These are phyloP conservation scores for Tupiocoris notatus DNA, from an alignment of 2,888 invertebrate genomes.

Conservation along the genomic window DNA sequence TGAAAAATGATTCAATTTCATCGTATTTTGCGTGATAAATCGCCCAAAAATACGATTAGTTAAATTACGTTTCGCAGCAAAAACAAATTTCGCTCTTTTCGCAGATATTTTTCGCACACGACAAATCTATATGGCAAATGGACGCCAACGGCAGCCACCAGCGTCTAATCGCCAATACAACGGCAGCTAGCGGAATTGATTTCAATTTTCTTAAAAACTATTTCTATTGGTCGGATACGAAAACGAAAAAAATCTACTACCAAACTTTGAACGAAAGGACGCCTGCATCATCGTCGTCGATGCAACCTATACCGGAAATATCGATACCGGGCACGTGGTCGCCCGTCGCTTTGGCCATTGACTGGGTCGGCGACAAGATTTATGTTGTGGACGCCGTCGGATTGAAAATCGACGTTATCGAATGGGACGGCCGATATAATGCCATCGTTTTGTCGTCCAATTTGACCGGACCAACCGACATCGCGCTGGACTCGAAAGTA, in stretches of 20 bases:
- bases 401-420: constrained; percentile 92
- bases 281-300: constrained; percentile 56
- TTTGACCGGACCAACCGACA: constrained; percentile 83
- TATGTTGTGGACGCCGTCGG: constrained; percentile 92
- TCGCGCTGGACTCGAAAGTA: constrained; percentile 87
- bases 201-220: constrained; percentile 74
- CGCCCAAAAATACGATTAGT: too few species aligned
- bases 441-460: constrained; percentile 90
- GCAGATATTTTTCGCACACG: constrained; percentile 54
- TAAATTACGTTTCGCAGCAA: too few species aligned
- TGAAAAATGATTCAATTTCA: too few species aligned
- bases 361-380: constrained; percentile 95
- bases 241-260: constrained; percentile 71
- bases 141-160: constrained; percentile 60
- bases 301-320: constrained; percentile 59
- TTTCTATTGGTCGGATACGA: constrained; percentile 86
- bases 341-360: constrained; percentile 87
- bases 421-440: constrained; percentile 80
- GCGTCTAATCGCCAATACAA: constrained; percentile 72
- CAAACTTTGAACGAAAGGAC: constrained; percentile 56
- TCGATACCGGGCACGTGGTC: constrained; percentile 79
- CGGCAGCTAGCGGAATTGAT: constrained; percentile 81
- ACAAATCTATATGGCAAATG: constrained; percentile 57
- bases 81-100: constrained; percentile 45
- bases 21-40: too few species aligned